Evolutionary conservation across 2,797 vertebrate genomes (phyloP).

Genomic region (Hozukius guyotensis): DNA sequence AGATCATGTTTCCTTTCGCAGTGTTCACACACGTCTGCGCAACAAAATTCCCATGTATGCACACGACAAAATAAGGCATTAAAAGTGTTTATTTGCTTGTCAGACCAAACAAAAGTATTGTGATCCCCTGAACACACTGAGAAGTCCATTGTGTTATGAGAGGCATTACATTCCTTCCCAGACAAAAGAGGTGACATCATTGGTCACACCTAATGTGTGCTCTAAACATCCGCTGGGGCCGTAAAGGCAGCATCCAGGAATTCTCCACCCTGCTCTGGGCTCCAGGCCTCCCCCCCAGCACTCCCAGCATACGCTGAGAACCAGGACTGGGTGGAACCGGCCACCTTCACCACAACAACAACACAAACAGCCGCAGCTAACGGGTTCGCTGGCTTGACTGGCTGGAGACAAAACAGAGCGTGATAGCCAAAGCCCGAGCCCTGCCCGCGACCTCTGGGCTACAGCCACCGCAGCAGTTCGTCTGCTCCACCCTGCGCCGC

Average conservation of each 20-base stretch:
- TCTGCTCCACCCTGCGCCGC: slow-evolving; percentile 56
- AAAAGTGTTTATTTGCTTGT: slow-evolving; percentile 75
- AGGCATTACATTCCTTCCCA: slow-evolving; percentile 75
- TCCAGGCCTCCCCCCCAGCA: slow-evolving; percentile 48
- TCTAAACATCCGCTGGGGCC: slow-evolving; percentile 83
- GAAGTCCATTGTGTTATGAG: slow-evolving; percentile 76
- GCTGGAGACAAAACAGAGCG: slow-evolving; percentile 66
- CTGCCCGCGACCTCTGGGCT: slow-evolving; percentile 63
- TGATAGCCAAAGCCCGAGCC: slow-evolving; percentile 51
- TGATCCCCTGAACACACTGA: slow-evolving; percentile 60
- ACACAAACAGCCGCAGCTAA: slow-evolving; percentile 54
- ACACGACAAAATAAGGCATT: slow-evolving; percentile 56
- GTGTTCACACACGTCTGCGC: slow-evolving; percentile 11
- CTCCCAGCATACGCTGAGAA: slow-evolving; percentile 65
- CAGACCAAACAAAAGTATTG: slow-evolving; percentile 64
- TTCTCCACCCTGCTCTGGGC: slow-evolving; percentile 78
- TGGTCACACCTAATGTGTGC: slow-evolving; percentile 81
- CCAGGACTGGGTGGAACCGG: slow-evolving; percentile 70
- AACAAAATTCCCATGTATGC: slow-evolving; percentile 63
- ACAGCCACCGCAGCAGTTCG: slow-evolving; percentile 43
- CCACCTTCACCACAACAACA: slow-evolving; percentile 66
- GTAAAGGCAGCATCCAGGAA: slow-evolving; percentile 84
- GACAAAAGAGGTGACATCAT: slow-evolving; percentile 85
- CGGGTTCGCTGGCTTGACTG: slow-evolving; percentile 19
- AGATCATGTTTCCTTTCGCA: slow-evolving; percentile 48